Evolutionary conservation across 1,140 invertebrate species (phyloP), one percentile per base, ranked within the genome.

Genomic region (Ruditapes philippinarum): DNA sequence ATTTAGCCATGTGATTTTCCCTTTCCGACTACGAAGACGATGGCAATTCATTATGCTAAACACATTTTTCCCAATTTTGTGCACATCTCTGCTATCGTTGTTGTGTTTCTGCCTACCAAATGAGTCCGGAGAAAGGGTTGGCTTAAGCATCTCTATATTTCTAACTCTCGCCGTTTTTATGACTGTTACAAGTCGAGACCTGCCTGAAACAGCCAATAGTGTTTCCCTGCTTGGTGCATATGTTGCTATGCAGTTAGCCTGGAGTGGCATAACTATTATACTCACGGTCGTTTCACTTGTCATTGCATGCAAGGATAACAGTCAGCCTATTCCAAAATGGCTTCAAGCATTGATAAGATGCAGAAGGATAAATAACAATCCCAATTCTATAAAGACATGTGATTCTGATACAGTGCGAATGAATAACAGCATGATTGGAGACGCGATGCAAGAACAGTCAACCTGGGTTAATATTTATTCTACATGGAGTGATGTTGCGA

Each of bases 181-280:
- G 42, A 65, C 74, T 25, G 42, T 89, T 49, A 28, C 90, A n/a
- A 73, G 49, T 38, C 57, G 45, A 19, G 40, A 70, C 5, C 60
- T 92, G 54, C 88, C 88, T 1, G 40, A 51, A 57, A 90, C 83
- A 54, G 89, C 88, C 7, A 57, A 90, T 42, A 51, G 68, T 17
- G 51, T 91, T 17, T 88, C 86, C 42, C 54, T 91, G 38, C 95
- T 97, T 40, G 96, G 96, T 96, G 94, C 91, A 68, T 90, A 85
- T 40, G 45, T 91, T n/a, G 65, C 49, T 33, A n/a, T 86, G 3
- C 87, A 80, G n/a, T 51, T 83, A 19, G 9, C 80, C n/a, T 60
- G 62, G 22, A 78, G 81, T 49, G 79, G 38, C 3, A 22, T 84
- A 28, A 80, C 62, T 25, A 73, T 45, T 33, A 19, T 89, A 33